A percentile compares a stretch with the other conserved stretches of the same genome.
These are phyloP conservation scores for Danio jaintianensis DNA, from an alignment of 2,797 vertebrate genomes.

Conservation along the genomic window DNA sequence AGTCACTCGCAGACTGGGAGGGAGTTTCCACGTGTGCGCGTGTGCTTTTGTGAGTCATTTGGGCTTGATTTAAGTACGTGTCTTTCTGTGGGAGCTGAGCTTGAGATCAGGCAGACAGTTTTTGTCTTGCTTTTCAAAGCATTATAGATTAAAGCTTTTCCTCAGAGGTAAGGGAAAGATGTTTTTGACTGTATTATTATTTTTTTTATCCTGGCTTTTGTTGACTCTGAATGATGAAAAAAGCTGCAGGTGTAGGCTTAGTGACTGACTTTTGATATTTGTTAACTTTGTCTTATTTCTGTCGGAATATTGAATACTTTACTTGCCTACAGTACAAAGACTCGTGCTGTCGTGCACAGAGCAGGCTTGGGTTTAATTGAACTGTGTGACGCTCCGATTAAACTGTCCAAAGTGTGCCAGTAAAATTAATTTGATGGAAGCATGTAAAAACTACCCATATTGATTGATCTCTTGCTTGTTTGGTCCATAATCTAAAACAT, in stretches of 20 bases:
- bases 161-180: constrained; percentile 75
- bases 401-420: background rate
- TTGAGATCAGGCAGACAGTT: constrained; percentile 74
- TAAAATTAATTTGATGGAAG: background rate
- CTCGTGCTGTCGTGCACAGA: no score
- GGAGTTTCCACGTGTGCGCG: constrained; percentile 79
- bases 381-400: background rate
- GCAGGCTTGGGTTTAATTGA: background rate
- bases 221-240: constrained; percentile 64
- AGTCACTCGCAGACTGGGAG: constrained; percentile 72
- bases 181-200: constrained; percentile 48
- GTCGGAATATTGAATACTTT: background rate
- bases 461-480: background rate
- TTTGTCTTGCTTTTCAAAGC: constrained; percentile 76
- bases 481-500: background rate
- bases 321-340: background rate
- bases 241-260: constrained; percentile 29
- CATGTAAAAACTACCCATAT: background rate
- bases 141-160: constrained; percentile 77
- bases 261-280: background rate
- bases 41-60: constrained; percentile 64
- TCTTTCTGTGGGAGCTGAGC: constrained; percentile 71
- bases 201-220: constrained; percentile 69
- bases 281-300: constrained; percentile 11
- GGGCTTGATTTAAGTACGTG: constrained; percentile 64